A percentile compares a stretch with the other conserved stretches of the same genome.
Conservation (phyloP, 1,140 invertebrate genomes). For the Delia radicum region DNA sequence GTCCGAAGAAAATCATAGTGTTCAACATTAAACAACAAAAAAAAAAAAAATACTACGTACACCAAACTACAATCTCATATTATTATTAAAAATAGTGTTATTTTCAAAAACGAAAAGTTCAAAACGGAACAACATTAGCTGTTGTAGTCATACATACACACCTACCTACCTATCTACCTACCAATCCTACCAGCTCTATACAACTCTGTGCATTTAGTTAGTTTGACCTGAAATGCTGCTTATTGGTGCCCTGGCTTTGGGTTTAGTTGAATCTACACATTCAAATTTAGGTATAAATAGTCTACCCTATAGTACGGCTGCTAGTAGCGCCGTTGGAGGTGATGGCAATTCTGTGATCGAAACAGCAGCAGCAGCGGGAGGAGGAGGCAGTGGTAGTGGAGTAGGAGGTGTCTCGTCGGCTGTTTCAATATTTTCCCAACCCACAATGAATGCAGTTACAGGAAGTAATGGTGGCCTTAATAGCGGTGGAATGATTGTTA, state of each 20-base stretch:
- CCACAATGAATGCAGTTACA: slow-evolving; percentile 2
- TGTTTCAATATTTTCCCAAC: not conserved
- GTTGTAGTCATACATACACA: not conserved
- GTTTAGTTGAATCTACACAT: slow-evolving; percentile 33
- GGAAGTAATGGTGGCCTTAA: slow-evolving; percentile 42
- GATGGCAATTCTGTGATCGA: slow-evolving; percentile 28
- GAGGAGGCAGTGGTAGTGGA: not conserved
- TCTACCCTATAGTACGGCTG: not conserved
- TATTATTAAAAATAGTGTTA: not conserved
- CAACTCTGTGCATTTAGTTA: not conserved
- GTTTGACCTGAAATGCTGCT: slow-evolving; percentile 29
- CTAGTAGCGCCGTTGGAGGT: not conserved
- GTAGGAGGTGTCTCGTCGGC: not conserved
- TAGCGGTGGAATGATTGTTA: slow-evolving; percentile 37
- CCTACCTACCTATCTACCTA: not conserved
- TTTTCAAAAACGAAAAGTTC: not conserved
- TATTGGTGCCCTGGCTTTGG: slow-evolving; percentile 37
- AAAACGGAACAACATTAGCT: not conserved
- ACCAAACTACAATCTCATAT: not conserved
- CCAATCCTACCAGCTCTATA: not conserved
- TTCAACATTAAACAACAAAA: not conserved
- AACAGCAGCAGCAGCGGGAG: not conserved
- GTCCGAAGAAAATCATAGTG: not conserved
- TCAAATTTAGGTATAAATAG: slow-evolving; percentile 15
- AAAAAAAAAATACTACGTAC: not conserved